A percentile compares a stretch with the other conserved stretches of the same genome.
These are phyloP conservation scores for Drosophila greeni DNA, from an alignment of 2,888 invertebrate species.

Conservation along the genomic window DNA sequence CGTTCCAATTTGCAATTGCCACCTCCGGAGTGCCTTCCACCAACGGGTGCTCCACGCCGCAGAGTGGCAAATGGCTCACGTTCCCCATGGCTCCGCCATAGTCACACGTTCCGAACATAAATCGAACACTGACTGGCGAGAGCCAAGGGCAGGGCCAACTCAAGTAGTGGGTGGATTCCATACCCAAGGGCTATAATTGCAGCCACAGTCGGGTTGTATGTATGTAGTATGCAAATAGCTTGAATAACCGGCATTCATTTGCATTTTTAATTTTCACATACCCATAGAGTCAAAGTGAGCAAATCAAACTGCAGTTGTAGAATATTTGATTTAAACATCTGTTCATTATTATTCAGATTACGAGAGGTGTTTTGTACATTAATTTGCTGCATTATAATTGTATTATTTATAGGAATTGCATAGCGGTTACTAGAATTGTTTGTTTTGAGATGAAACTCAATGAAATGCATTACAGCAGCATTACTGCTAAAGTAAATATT, in stretches of 20 bases:
- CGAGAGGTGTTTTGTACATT: not conserved
- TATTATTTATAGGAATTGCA: constrained; percentile 13
- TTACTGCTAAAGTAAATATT: too few species aligned
- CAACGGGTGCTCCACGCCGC: constrained; percentile 2
- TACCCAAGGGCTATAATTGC: constrained; percentile 2
- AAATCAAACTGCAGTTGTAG: constrained; percentile 24
- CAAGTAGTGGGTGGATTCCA: constrained; percentile 12
- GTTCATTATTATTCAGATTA: not conserved
- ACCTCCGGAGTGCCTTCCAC: constrained; percentile 8
- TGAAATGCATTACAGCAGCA: not conserved
- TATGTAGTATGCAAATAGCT: constrained; percentile 27
- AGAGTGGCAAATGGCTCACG: constrained; percentile 45
- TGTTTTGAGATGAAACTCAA: not conserved
- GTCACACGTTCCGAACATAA: constrained; percentile 47
- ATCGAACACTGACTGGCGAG: constrained; percentile 30
- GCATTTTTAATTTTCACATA: constrained; percentile 37
- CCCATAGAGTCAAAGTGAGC: not conserved
- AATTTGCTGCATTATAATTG: not conserved
- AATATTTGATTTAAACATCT: constrained; percentile 11
- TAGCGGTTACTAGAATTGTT: not conserved
- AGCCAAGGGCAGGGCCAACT: constrained; percentile 22
- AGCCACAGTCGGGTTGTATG: not conserved
- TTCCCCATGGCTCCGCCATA: constrained; percentile 45
- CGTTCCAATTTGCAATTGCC: constrained; percentile 46
- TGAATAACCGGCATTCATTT: constrained; percentile 30